Evolutionary conservation across 1,140 invertebrate genomes (phyloP).

Genomic region (Aphidius gifuensis): DNA sequence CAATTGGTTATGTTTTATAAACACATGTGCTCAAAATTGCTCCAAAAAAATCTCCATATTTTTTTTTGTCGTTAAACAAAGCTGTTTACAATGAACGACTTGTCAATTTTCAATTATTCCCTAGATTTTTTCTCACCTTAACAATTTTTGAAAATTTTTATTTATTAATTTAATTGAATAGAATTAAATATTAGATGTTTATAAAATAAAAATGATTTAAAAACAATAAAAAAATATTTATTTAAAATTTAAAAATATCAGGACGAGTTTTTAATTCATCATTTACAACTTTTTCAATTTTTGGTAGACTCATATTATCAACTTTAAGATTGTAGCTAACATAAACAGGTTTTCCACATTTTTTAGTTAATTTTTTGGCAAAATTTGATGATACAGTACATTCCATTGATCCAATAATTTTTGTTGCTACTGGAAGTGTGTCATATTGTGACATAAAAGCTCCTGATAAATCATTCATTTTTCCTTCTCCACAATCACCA

Average conservation of each 20-base stretch:
- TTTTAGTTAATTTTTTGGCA: conserved; percentile 45
- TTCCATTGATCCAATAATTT: conserved; percentile 42
- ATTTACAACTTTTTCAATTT: conserved; percentile 44
- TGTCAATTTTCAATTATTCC: no score
- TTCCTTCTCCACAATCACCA: conserved; percentile 34
- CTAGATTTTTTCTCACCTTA: no score
- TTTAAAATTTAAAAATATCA: conserved; percentile 18
- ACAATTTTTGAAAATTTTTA: no score
- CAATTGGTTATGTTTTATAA: no score
- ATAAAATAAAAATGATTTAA: no score
- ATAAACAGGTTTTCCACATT: conserved; percentile 45
- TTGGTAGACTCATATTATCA: conserved; percentile 35
- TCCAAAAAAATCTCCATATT: no score
- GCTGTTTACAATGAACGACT: no score
- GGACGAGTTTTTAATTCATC: conserved; percentile 41
- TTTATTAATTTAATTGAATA: no score
- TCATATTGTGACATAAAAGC: conserved; percentile 41
- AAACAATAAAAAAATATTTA: no score
- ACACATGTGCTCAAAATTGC: no score
- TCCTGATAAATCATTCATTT: conserved; percentile 46
- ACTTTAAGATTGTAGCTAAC: conserved; percentile 49
- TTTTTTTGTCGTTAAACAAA: no score
- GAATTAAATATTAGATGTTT: no score
- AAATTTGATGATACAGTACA: conserved; percentile 42
- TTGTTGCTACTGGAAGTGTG: conserved; percentile 43